phyloP scores from a whole-genome alignment of 2,797 vertebrate species.

The Limosa lapponica region DNA sequence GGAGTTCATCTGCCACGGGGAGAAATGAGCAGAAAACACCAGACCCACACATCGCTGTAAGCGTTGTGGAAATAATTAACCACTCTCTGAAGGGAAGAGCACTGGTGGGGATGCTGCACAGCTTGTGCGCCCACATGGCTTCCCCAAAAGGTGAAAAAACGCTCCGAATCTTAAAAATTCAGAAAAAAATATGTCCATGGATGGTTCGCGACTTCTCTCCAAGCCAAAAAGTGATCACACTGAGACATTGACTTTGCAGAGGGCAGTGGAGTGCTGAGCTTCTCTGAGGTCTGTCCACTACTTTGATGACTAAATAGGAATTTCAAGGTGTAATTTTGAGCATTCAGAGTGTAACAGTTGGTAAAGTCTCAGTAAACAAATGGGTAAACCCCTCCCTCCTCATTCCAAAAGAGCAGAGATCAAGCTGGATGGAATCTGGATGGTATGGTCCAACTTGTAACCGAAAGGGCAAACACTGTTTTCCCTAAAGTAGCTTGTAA shows the following conservation, averaged over 20 bases:
- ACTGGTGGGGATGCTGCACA: background rate
- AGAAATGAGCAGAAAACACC: accelerated
- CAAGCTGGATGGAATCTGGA: background rate
- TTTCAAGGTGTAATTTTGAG: background rate
- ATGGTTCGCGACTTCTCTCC: accelerated
- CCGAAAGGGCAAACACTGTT: background rate
- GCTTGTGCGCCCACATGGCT: accelerated
- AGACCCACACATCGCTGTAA: background rate
- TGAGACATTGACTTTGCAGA: accelerated
- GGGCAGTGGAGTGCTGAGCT: accelerated
- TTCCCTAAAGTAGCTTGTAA: background rate
- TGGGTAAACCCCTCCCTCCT: background rate
- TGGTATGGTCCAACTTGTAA: background rate
- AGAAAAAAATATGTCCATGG: accelerated
- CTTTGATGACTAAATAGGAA: background rate
- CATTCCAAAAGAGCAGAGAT: background rate
- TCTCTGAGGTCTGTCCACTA: background rate
- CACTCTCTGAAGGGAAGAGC: background rate
- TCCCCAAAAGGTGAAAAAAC: background rate
- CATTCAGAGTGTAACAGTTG: accelerated
- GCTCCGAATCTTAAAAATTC: background rate
- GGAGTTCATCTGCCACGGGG: background rate
- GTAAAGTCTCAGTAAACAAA: background rate
- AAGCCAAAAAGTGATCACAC: accelerated
- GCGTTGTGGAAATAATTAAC: background rate